phyloP scores from a whole-genome alignment of 2,888 invertebrate genomes.

The Zele albiditarsus region DNA sequence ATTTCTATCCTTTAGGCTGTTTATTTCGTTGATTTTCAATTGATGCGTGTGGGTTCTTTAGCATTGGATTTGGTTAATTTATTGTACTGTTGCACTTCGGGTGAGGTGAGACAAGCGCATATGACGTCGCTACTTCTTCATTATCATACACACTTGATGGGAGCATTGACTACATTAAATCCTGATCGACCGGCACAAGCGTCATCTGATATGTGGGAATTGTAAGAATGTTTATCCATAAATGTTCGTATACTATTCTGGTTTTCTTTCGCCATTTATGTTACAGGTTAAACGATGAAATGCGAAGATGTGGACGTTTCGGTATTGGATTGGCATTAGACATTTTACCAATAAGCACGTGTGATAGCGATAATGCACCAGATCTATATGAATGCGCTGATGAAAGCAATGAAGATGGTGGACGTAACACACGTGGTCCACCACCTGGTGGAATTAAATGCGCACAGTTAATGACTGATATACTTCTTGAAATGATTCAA shows the following conservation, averaged over 20 bases:
- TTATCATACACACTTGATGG: conserved; percentile 78
- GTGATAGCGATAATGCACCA: conserved; percentile 82
- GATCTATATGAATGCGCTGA: conserved; percentile 76
- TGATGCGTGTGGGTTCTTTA: conserved; percentile 81
- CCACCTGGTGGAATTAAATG: conserved; percentile 76
- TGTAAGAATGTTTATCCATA: conserved; percentile 73
- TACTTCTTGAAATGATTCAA: conserved; percentile 80
- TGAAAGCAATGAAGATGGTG: conserved; percentile 63
- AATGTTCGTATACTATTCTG: background rate
- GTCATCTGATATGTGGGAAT: conserved; percentile 74
- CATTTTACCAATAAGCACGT: conserved; percentile 82
- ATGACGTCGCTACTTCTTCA: conserved; percentile 76
- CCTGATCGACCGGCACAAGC: conserved; percentile 72
- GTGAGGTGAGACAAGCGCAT: conserved; percentile 77
- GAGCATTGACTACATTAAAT: conserved; percentile 75
- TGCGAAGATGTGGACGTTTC: conserved; percentile 78
- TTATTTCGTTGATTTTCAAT: conserved; percentile 82
- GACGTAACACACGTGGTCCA: conserved; percentile 71
- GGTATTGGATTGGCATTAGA: conserved; percentile 82
- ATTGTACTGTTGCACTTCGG: conserved; percentile 80
- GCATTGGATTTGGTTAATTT: conserved; percentile 81
- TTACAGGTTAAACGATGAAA: conserved; percentile 77
- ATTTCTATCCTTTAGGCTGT: conserved; percentile 73
- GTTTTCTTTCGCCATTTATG: too few species aligned
- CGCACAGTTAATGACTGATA: conserved; percentile 80